Conservation (phyloP, 1,140 invertebrate species). For the Anastrepha ludens region DNA sequence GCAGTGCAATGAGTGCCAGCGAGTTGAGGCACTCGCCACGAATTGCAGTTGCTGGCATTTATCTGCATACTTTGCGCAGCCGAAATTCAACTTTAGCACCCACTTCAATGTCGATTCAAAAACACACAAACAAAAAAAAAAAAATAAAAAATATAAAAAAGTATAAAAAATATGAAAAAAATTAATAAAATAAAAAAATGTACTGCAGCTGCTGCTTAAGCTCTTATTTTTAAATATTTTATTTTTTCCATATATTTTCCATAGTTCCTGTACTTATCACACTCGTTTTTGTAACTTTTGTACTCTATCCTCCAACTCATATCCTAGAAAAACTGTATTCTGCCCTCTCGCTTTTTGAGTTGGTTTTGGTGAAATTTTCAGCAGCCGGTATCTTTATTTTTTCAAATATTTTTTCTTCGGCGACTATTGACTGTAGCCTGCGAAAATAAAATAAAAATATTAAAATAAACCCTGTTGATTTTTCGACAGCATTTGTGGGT, state of each 20-base stretch:
- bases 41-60: neutral
- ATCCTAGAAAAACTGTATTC: neutral
- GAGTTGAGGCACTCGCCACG: neutral
- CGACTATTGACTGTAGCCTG: neutral
- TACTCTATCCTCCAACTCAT: neutral
- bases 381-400: neutral
- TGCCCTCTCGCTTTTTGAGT: neutral
- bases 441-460: neutral
- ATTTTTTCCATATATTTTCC: slow-evolving; percentile 1
- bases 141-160: too few relatives aligned
- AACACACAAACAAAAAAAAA: too few relatives aligned
- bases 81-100: neutral
- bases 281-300: neutral
- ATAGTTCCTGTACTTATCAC: slow-evolving; percentile 30
- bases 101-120: neutral
- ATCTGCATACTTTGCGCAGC: neutral
- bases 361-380: slow-evolving; percentile 23
- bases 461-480: slow-evolving; percentile 35
- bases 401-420: neutral
- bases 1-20: neutral
- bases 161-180: too few relatives aligned
- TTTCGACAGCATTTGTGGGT: slow-evolving; percentile 1
- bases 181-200: neutral
- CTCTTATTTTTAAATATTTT: neutral
- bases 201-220: slow-evolving; percentile 7